These are phyloP conservation scores for Drosophila pallidifrons DNA, from an alignment of 1,140 invertebrate genomes.

Conservation along the genomic window DNA sequence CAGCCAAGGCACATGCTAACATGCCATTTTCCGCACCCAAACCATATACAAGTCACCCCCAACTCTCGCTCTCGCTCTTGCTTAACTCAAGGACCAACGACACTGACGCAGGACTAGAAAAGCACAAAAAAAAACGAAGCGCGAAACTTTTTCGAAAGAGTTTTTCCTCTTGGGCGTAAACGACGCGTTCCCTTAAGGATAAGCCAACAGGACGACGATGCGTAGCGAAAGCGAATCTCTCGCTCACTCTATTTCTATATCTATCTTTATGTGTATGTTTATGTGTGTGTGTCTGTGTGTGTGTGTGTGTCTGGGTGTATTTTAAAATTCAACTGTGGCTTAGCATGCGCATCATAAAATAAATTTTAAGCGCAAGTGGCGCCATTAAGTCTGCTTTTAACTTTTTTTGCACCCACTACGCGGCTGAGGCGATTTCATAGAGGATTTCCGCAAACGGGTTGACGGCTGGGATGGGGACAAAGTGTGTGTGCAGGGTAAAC, in stretches of 20 bases:
- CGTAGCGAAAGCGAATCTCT: slow-evolving; percentile 42
- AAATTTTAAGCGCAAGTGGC: slow-evolving; percentile 82
- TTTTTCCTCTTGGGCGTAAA: slow-evolving; percentile 67
- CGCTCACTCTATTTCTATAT: not conserved
- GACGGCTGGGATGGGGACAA: not conserved
- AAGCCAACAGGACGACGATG: slow-evolving; percentile 61
- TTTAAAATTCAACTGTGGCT: slow-evolving; percentile 84
- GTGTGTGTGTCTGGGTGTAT: slow-evolving; percentile 54
- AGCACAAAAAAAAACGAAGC: slow-evolving; percentile 52
- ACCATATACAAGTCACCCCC: slow-evolving; percentile 18
- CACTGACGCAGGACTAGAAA: not conserved
- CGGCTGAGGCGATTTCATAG: slow-evolving; percentile 57
- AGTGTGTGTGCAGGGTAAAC: not conserved
- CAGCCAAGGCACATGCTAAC: slow-evolving; percentile 83
- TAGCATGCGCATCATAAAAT: slow-evolving; percentile 84
- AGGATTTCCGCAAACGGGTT: slow-evolving; percentile 26
- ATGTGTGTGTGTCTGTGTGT: slow-evolving; percentile 16
- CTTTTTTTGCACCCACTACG: slow-evolving; percentile 82
- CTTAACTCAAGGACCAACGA: not conserved
- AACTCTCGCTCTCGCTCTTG: not conserved
- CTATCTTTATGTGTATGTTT: slow-evolving; percentile 8
- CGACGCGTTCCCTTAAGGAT: slow-evolving; percentile 71
- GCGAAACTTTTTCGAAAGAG: slow-evolving; percentile 81
- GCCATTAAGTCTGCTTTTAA: slow-evolving; percentile 82
- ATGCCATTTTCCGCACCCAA: slow-evolving; percentile 79